Evolutionary conservation across 2,113 vertebrate species (phyloP).

Genomic region (Triplophysa dalaica): DNA sequence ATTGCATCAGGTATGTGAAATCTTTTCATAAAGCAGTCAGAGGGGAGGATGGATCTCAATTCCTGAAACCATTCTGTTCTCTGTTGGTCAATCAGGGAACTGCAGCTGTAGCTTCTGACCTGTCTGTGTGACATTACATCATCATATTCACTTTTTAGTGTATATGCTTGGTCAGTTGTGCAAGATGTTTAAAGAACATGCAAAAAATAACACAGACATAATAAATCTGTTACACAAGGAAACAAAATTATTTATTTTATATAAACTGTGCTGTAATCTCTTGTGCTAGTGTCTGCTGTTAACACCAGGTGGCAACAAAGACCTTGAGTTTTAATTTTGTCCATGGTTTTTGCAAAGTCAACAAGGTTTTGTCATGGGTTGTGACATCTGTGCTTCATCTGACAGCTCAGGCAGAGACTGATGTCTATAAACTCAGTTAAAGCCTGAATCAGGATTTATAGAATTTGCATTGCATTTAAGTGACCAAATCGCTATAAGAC

Average conservation of each 20-base stretch:
- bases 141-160: background rate
- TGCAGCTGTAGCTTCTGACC: background rate
- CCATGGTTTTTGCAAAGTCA: background rate
- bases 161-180: background rate
- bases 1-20: conserved; percentile 12
- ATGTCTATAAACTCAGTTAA: too few relatives aligned
- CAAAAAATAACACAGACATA: too few relatives aligned
- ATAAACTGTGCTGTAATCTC: too few relatives aligned
- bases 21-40: background rate
- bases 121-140: background rate
- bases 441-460: too few relatives aligned
- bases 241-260: too few relatives aligned
- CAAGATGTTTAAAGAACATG: background rate
- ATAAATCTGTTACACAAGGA: too few relatives aligned
- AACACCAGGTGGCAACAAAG: conserved; percentile 46
- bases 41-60: background rate
- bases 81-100: conserved; percentile 37
- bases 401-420: too few relatives aligned
- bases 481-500: too few relatives aligned
- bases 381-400: too few relatives aligned
- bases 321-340: background rate
- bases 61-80: conserved; percentile 35
- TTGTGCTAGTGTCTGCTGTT: background rate
- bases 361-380: background rate
- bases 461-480: too few relatives aligned